Base-by-base conservation (phyloP, 1,140 invertebrate genomes). In the Leptopilina clavipes region DNA sequence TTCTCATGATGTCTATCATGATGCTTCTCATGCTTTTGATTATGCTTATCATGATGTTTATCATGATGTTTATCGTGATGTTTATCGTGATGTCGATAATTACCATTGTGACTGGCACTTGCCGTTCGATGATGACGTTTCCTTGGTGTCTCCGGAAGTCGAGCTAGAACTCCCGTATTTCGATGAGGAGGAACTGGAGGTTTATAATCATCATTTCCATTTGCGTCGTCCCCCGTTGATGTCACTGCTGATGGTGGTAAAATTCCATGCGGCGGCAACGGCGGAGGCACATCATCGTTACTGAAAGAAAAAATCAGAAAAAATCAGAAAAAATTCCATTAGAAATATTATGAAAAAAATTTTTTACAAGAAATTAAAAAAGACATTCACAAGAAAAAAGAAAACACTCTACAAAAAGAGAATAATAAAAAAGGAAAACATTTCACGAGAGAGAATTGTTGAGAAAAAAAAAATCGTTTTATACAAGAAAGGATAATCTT, bases 181-280 rank as follows among this genome's bases (percentile, higher is more conserved):
- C 96, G 91, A 85, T 97, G 96, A 0, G 96, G 96, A 11, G 96
- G 96, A 40, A 97, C 95, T 1, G 96, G 96, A 0, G 96, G 96
- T 76, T 94, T 93, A 86, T 96, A 96, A 73, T 95, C 94, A 73
- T 95, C 92, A 73, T 90, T 89, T 31, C 86, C 88, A 81, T 90
- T 74, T 5, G 44, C 73, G 40, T 81, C 81, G 3, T 73, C 71
- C 3, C 76, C 22, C 85, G 80, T 83, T 71, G 79, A 72, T 76
- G 70, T 71, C 54, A 76, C 72, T 74, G 43, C 17, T 79, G 78
- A 19, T 65, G 70, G 75, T 76, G 70, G 45, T 73, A 43, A 82
- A 22, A 90, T 77, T 11, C 89, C 91, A 77, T 93, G 93, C 1
- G 92, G 92, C 17, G 91, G 93, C 44, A 93, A 81, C 19, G 92